A percentile compares a stretch with the other conserved stretches of the same genome.
Evolutionary conservation across 2,888 invertebrate species (phyloP).

Genomic region (Calliopum simillimum): DNA sequence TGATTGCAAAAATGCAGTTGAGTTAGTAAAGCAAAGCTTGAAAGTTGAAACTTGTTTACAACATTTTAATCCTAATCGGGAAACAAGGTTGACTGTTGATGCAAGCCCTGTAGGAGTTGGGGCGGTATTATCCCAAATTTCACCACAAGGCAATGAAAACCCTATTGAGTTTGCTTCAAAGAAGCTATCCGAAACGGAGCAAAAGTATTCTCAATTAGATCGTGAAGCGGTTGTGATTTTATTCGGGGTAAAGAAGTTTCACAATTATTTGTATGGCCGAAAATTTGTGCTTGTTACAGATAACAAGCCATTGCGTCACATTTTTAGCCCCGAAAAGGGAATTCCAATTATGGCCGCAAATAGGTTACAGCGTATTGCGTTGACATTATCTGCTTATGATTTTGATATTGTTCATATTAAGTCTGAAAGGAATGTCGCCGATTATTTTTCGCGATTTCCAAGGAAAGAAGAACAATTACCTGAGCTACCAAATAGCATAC

Average conservation of each 20-base stretch:
- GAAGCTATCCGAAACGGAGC: conserved; percentile 36
- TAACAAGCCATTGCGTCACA: conserved; percentile 51
- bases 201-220: conserved; percentile 36
- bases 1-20: conserved; percentile 53
- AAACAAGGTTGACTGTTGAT: conserved; percentile 44
- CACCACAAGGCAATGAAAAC: conserved; percentile 55
- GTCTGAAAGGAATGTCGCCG: conserved; percentile 45
- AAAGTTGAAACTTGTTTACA: conserved; percentile 43
- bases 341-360: conserved; percentile 56
- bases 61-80: conserved; percentile 45
- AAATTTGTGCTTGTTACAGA: neutral
- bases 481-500: conserved; percentile 24
- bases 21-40: conserved; percentile 51
- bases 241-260: conserved; percentile 8
- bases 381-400: conserved; percentile 46
- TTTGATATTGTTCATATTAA: conserved; percentile 45
- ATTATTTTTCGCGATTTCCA: conserved; percentile 46
- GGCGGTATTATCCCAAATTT: conserved; percentile 58
- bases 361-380: conserved; percentile 45
- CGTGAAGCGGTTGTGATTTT: neutral
- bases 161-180: conserved; percentile 62
- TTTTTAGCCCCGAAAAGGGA: conserved; percentile 54
- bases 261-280: conserved; percentile 1
- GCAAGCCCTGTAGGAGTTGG: conserved; percentile 50
- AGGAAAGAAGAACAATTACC: neutral